phyloP scores from a whole-genome alignment of 1,140 invertebrate genomes.

The Dendroctonus ponderosae region DNA sequence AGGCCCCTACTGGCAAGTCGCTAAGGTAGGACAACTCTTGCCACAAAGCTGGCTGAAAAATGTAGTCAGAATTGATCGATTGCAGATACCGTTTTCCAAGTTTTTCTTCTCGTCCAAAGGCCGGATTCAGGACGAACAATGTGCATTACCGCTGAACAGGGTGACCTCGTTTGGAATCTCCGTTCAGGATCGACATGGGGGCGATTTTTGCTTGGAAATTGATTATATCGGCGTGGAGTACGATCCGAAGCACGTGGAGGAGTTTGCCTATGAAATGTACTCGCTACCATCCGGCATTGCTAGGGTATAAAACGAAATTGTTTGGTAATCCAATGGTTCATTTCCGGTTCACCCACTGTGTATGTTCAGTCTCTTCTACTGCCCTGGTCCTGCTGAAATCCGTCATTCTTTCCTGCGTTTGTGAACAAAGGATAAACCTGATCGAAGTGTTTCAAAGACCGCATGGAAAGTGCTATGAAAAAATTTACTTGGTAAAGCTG shows the following conservation, averaged over 20 bases:
- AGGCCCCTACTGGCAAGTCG: constrained; percentile 94
- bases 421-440: too few species aligned
- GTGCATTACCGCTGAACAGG: constrained; percentile 56
- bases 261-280: constrained; percentile 91
- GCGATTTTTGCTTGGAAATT: constrained; percentile 88
- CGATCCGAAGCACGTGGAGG: constrained; percentile 74
- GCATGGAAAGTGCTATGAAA: too few species aligned
- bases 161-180: constrained; percentile 80
- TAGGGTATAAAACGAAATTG: constrained; percentile 47
- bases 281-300: constrained; percentile 65
- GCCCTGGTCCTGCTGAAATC: too few species aligned
- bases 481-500: too few species aligned
- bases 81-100: constrained; percentile 92
- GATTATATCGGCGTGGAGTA: constrained; percentile 85
- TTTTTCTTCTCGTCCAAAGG: constrained; percentile 84
- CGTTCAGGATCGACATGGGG: constrained; percentile 71
- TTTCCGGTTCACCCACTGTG: too few species aligned
- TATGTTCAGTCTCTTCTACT: too few species aligned
- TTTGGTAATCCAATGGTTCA: too few species aligned
- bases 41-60: background rate
- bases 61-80: background rate
- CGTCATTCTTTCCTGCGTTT: too few species aligned
- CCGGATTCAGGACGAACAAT: constrained; percentile 81
- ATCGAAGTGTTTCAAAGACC: too few species aligned
- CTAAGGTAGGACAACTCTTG: constrained; percentile 59